Base-by-base conservation (phyloP, 2,797 vertebrate species). In the Myiothlypis coronata region DNA sequence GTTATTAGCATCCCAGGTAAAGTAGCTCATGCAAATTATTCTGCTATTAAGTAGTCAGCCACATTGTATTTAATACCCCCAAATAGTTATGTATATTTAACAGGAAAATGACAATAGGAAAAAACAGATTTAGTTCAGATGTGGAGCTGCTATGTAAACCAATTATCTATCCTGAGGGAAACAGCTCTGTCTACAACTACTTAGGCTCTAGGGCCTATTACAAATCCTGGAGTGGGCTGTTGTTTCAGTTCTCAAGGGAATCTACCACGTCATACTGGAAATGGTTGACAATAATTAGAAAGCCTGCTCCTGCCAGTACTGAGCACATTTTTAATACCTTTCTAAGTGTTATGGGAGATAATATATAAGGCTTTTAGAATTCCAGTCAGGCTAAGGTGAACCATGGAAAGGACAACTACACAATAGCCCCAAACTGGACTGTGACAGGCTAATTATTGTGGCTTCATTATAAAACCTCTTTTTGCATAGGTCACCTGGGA, bases 371-470 rank as follows among this genome's bases (percentile, higher is more conserved):
- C 97, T 97, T 98, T 99, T 98, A 97, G 97, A 98, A 98, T 99
- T 99, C 98, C 98, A 98, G 97, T 98, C 98, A 98, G 98, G 98
- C 97, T 98, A 98, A 98, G 98, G 98, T 98, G 98, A 98, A 98
- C 97, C 95, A 98, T 95, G 97, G 98, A 98, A 99, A 98, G 98
- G 98, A 99, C 98, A 98, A 98, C 98, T 96, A 98, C 98, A 99
- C 99, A 99, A 99, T 99, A 98, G 98, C 98, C 98, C 97, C 98
- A 99, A 98, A 99, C 99, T 98, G 98, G 99, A 99, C 98, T 98
- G 97, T 99, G 99, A 99, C 99, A 99, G 98, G 98, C 98, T 99
- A 99, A 99, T 99, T 99, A 99, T 98, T 98, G 98, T 98, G 98
- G 97, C 98, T 98, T 98, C 98, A 98, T 99, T 99, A 99, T 99